Evolutionary conservation across 2,113 vertebrate genomes (phyloP).

Genomic region (Benitochromis conjunctus): DNA sequence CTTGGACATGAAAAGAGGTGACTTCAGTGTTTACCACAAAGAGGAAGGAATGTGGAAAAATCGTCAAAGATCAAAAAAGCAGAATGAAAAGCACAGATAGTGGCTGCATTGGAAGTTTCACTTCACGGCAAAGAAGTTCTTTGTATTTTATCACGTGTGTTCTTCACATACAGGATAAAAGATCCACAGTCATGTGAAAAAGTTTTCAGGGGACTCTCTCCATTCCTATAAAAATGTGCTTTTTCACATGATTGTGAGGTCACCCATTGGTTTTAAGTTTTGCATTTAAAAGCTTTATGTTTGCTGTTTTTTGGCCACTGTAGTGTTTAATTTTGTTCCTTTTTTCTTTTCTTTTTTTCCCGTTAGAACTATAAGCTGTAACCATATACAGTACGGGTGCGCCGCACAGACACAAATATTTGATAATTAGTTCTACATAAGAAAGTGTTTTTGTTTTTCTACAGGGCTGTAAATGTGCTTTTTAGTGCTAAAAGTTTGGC

Average conservation of each 20-base stretch:
- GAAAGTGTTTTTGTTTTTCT: background rate
- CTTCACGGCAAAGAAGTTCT: background rate
- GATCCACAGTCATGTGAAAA: accelerated
- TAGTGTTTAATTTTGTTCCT: background rate
- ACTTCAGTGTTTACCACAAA: background rate
- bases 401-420: background rate
- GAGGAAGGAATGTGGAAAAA: background rate
- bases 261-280: background rate
- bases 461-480: background rate
- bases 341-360: accelerated
- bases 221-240: background rate
- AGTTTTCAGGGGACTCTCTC: accelerated
- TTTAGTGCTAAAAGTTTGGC: background rate
- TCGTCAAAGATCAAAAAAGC: background rate
- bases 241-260: background rate
- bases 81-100: background rate
- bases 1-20: background rate
- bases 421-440: background rate
- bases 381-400: background rate
- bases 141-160: background rate
- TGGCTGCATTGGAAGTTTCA: background rate
- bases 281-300: background rate
- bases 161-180: background rate
- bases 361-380: background rate
- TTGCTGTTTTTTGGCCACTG: background rate